Percentiles rank a stretch among this genome's conserved stretches.
These are phyloP conservation scores for Teleogryllus oceanicus DNA, from an alignment of 2,888 invertebrate genomes.

Conservation along the genomic window DNA sequence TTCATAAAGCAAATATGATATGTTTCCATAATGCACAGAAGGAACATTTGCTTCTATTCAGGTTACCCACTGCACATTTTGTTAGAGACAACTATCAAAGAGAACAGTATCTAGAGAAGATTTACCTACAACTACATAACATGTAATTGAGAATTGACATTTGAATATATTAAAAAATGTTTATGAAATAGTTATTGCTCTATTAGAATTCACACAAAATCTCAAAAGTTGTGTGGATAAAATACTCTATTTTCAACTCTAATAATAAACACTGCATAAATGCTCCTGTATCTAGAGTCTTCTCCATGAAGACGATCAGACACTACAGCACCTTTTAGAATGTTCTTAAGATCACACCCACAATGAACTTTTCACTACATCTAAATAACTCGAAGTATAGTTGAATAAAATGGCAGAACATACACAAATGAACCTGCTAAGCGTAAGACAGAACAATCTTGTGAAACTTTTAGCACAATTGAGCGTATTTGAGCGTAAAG, in stretches of 20 bases:
- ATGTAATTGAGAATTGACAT: constrained; percentile 2
- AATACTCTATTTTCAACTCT: neutral
- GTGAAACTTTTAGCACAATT: no score
- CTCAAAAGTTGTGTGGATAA: neutral
- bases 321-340: constrained; percentile 10
- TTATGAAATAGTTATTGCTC: constrained; percentile 3
- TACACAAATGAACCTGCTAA: no score
- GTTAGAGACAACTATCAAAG: neutral
- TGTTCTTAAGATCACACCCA: neutral
- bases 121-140: constrained; percentile 4
- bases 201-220: neutral
- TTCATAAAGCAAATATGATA: neutral
- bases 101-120: neutral
- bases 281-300: neutral
- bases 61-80: neutral
- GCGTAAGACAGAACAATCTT: no score
- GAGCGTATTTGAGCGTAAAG: no score
- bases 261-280: neutral
- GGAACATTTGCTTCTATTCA: neutral
- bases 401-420: no score
- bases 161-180: neutral
- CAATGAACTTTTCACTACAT: neutral
- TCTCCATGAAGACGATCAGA: neutral
- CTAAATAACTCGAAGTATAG: no score
- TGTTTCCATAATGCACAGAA: neutral